Conservation (phyloP, 2,888 invertebrate genomes). For the Andrena flavipes region DNA sequence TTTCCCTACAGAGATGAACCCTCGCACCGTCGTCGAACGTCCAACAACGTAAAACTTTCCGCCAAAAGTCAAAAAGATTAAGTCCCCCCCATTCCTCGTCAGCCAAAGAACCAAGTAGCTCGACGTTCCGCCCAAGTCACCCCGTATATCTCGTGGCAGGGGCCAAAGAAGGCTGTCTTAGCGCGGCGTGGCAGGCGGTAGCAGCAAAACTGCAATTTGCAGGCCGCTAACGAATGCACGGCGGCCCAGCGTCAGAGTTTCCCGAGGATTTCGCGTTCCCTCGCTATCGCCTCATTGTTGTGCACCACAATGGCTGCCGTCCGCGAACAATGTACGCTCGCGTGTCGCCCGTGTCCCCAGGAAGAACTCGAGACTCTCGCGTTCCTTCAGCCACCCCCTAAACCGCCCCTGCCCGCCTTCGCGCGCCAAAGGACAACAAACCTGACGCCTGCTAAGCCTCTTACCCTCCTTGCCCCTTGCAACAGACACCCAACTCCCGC, state of each 20-base stretch:
- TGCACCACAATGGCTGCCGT: conserved; percentile 51
- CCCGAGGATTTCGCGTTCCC: conserved; percentile 48
- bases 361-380: conserved; percentile 48
- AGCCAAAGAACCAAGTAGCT: too few species aligned
- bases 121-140: neutral
- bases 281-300: conserved; percentile 60
- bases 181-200: neutral
- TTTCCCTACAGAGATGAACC: too few species aligned
- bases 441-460: conserved; percentile 47
- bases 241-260: conserved; percentile 48
- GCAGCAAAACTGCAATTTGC: conserved; percentile 44
- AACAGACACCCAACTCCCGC: neutral
- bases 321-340: conserved; percentile 54
- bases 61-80: too few species aligned
- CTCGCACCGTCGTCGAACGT: too few species aligned
- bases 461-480: conserved; percentile 31
- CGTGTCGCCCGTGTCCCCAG: conserved; percentile 1
- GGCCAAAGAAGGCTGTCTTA: conserved; percentile 3
- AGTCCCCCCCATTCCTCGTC: too few species aligned
- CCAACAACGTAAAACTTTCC: too few species aligned
- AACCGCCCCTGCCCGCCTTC: neutral
- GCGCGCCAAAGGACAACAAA: conserved; percentile 49
- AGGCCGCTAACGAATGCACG: conserved; percentile 56
- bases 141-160: neutral
- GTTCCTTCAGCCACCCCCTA: conserved; percentile 3